Evolutionary conservation across 2,113 vertebrate species (phyloP).

Genomic region (Poeciliopsis occidentalis): DNA sequence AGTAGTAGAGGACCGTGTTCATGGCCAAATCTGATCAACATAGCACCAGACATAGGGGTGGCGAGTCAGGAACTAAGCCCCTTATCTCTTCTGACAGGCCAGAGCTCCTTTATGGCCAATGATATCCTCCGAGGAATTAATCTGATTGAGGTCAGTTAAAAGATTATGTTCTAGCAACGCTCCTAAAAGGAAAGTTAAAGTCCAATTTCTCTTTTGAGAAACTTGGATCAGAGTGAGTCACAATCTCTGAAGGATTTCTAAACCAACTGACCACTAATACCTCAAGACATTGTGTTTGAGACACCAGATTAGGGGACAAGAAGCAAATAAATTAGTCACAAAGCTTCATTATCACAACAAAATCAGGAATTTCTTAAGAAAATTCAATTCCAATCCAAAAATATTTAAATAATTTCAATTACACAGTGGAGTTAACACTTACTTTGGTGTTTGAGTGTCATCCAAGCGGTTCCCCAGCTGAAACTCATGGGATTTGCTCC

Average conservation of each 20-base stretch:
- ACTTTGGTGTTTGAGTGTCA: constrained; percentile 93
- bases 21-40: constrained; percentile 75
- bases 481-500: constrained; percentile 98
- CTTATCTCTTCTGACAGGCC: constrained; percentile 62
- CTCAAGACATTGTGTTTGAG: background rate
- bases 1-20: constrained; percentile 55
- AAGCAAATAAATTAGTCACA: background rate
- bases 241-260: constrained; percentile 14
- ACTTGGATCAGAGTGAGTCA: constrained; percentile 16
- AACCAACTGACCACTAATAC: constrained; percentile 19
- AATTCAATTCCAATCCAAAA: background rate
- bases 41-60: constrained; percentile 65
- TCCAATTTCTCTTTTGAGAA: constrained; percentile 28
- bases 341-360: background rate
- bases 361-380: background rate
- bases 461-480: constrained; percentile 94
- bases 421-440: constrained; percentile 66
- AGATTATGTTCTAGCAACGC: constrained; percentile 36
- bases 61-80: constrained; percentile 60
- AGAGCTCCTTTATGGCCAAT: constrained; percentile 40
- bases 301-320: background rate
- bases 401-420: background rate
- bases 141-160: constrained; percentile 49
- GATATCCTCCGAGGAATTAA: constrained; percentile 57
- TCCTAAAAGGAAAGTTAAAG: constrained; percentile 34